Base-by-base conservation (phyloP, 1,140 invertebrate genomes). In the Drosophila cardini region DNA sequence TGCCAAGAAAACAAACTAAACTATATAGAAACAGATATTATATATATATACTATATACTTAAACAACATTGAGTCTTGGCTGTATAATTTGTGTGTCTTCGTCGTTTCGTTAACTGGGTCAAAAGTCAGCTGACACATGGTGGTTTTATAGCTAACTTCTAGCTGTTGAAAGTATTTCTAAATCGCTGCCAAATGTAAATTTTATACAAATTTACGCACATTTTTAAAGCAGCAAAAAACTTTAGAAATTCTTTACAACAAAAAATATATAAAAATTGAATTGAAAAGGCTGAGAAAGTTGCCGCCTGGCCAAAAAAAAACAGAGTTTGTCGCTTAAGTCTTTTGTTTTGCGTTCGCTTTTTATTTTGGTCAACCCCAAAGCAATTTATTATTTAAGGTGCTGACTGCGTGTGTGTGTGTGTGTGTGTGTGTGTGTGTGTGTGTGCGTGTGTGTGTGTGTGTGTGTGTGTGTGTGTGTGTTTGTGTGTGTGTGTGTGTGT, bases 261-360 rank as follows among this genome's bases (percentile, higher is more conserved):
- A 46, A 18, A 48, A 26, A 48, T 16, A 4, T 10, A 13, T 3
- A 8, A 4, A 32, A 9, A 38, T 9, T 34, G 11, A 53, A 21
- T 34, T 18, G 42, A 40, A 43, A 21, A 45, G 9, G 69, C 45
- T 67, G 79, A 78, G 82, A 86, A 86, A 86, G 80, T 84, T 85
- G 63, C 57, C 50, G 50, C 34, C 60, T 70, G 55, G 32, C 57
- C 58, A 69, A 72, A 80, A 74, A 74, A n/a, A n/a, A n/a, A n/a
- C n/a, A n/a, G 45, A 77, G 83, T 86, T 86, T 83, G 82, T 89
- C 83, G 79, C 82, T 76, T 83, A 71, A 83, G 78, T 86, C 79
- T 86, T 86, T 86, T 79, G 79, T 82, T 84, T 26, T 84, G 30
- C 16, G 52, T 11, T 50, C 15, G 42, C 21, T 52, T 45, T 84